Evolutionary conservation across 1,140 invertebrate species (phyloP), one percentile per base, ranked within the genome.

Genomic region (Dendrolimus kikuchii): DNA sequence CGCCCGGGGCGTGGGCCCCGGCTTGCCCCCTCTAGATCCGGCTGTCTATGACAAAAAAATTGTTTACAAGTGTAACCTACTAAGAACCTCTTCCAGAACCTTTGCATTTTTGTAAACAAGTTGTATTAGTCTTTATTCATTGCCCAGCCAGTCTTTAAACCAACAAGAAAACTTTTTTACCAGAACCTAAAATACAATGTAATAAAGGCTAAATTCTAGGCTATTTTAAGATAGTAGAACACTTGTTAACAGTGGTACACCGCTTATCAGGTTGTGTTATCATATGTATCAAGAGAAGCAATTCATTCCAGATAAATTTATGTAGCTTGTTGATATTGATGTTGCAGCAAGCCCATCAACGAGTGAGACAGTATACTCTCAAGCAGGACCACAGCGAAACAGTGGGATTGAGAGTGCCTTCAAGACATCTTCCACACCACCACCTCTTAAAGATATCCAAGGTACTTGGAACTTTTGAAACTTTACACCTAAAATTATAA

Each of bases 181-280:
- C 8, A 49, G 10, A 40, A 7, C 39, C 6, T 5, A 44, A 44
- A 38, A 51, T 43, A 51, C 41, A 44, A 38, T 38, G 41, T 44
- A 37, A 5, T 43, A 51, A n/a, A n/a, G n/a, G n/a, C n/a, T n/a
- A n/a, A n/a, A n/a, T 43, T 40, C 37, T 40, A 7, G 42, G 40
- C 46, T 60, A 60, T 49, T 55, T 49, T 43, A 40, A 45, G 41
- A 39, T 59, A 48, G 52, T 53, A 55, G 42, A 52, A n/a, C 53
- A 48, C 59, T 59, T 60, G 62, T 67, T 61, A 54, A 62, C 53
- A 53, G 58, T 51, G 54, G 51, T 41, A 41, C 59, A 41, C 49
- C 52, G 62, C 64, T 81, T 77, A 82, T 82, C 77, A 66, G 57
- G 49, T 56, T 48, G 48, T 59, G 70, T 82, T 81, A 81, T 85